Conservation (phyloP, 2,113 vertebrate genomes). For the Morone saxatilis region DNA sequence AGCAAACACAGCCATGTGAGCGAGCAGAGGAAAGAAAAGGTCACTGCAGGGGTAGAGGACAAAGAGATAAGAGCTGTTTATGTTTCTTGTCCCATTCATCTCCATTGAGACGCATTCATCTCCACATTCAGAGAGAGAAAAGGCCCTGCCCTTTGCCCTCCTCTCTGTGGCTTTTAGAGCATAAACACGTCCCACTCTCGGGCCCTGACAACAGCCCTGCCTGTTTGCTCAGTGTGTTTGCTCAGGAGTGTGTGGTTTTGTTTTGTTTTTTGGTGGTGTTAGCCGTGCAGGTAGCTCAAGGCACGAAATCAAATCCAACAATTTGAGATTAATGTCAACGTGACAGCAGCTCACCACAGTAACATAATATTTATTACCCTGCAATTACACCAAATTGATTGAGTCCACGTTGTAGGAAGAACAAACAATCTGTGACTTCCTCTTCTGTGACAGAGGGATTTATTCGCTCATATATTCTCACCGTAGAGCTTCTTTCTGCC, state of each 20-base stretch:
- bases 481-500: slow-evolving; percentile 21
- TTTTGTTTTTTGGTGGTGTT: background rate
- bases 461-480: slow-evolving; percentile 36
- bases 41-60: slow-evolving; percentile 57
- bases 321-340: slow-evolving; percentile 24
- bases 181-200: slow-evolving; percentile 55
- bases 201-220: slow-evolving; percentile 51
- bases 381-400: slow-evolving; percentile 26
- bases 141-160: slow-evolving; percentile 45
- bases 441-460: slow-evolving; percentile 46
- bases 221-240: slow-evolving; percentile 75
- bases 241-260: slow-evolving; percentile 46
- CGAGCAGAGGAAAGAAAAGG: slow-evolving; percentile 35
- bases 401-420: slow-evolving; percentile 33
- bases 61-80: slow-evolving; percentile 77
- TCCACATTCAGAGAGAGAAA: slow-evolving; percentile 43
- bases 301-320: slow-evolving; percentile 35
- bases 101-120: slow-evolving; percentile 56
- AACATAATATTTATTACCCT: slow-evolving; percentile 49
- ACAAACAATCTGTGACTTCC: slow-evolving; percentile 56
- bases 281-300: slow-evolving; percentile 40
- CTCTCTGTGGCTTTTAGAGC: slow-evolving; percentile 30
- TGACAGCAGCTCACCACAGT: slow-evolving; percentile 35
- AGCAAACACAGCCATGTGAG: slow-evolving; percentile 47
- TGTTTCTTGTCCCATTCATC: slow-evolving; percentile 72